These are phyloP conservation scores for Bembecia ichneumoniformis DNA, from an alignment of 2,888 invertebrate genomes.

Conservation along the genomic window DNA sequence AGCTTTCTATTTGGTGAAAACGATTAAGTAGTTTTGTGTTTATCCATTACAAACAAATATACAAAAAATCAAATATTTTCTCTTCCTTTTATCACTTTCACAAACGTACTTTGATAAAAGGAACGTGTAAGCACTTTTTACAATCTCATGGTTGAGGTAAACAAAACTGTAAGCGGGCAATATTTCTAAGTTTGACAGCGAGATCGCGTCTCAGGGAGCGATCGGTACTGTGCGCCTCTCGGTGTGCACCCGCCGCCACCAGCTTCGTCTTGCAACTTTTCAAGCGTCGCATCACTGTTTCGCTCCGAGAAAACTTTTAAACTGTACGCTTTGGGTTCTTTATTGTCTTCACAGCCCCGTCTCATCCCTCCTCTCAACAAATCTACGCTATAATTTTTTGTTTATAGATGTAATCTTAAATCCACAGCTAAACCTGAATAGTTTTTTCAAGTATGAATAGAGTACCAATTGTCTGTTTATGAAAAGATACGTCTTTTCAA, in stretches of 20 bases:
- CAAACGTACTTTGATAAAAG: no score
- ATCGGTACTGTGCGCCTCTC: slow-evolving; percentile 7
- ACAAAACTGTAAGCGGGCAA: slow-evolving; percentile 35
- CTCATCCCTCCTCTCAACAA: slow-evolving; percentile 40
- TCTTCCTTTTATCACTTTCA: no score
- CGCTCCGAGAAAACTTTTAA: slow-evolving; percentile 55
- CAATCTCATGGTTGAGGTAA: slow-evolving; percentile 16
- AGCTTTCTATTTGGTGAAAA: no score
- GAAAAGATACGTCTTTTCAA: slow-evolving; percentile 41
- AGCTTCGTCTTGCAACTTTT: slow-evolving; percentile 55
- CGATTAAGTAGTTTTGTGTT: no score
- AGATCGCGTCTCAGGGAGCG: slow-evolving; percentile 29
- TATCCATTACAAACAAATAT: no score
- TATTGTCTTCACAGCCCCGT: slow-evolving; percentile 53
- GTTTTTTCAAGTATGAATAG: slow-evolving; percentile 12
- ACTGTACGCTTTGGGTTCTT: slow-evolving; percentile 62
- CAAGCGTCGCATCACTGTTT: slow-evolving; percentile 33
- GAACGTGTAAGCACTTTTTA: slow-evolving; percentile 27
- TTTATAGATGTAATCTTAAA: no score
- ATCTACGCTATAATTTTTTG: slow-evolving; percentile 16
- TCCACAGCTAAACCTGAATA: slow-evolving; percentile 6
- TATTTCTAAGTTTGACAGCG: slow-evolving; percentile 64
- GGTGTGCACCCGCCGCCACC: slow-evolving; percentile 26
- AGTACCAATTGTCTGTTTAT: slow-evolving; percentile 27
- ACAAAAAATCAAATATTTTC: no score